Evolutionary conservation across 2,888 invertebrate species (phyloP), one percentile per base, ranked within the genome.

Genomic region (Tenthredo notha): DNA sequence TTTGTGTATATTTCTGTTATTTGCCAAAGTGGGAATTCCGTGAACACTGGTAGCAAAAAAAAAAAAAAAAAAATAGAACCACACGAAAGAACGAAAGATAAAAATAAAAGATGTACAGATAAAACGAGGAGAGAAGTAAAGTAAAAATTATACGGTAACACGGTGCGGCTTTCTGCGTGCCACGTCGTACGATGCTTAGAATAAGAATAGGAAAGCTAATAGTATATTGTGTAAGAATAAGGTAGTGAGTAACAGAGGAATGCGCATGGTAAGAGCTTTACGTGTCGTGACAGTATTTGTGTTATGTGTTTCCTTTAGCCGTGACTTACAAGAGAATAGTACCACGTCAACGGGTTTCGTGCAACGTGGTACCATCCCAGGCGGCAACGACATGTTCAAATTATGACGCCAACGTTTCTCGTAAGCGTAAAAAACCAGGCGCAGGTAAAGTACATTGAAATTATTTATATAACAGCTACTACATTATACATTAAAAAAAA

Each of bases 281-380:
- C 85, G 86, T 87, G 86, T 88, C 82, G 86, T 87, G 87, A 84
- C 78, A 65, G 86, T 88, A 84, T 85, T 86, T 87, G 86, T 88
- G 87, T 89, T 88, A 86, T 89, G 93, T 90, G 87, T 89, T 89
- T 91, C 94, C 94, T 95, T 90, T 95, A 97, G 96, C 97, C 95
- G 97, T 97, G 94, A 97, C 97, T 91, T 98, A 97, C 96, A 97
- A 97, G 96, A 97, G 97, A 92, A 92, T 94, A 90, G 93, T 93
- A 67, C 92, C 93, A 54, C 91, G 91, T 85, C 92, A 91, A 87
- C 91, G 89, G 85, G 89, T 90, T 85, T 87, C 90, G 90, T 90
- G 91, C 88, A 84, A 77, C 84, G 86, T 87, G 70, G 84, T 87
- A 87, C 88, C 87, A 85, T 82, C 84, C 85, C 84, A 75, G 85